Base-by-base conservation (phyloP, 2,797 vertebrate genomes). In the Amniataba percoides region DNA sequence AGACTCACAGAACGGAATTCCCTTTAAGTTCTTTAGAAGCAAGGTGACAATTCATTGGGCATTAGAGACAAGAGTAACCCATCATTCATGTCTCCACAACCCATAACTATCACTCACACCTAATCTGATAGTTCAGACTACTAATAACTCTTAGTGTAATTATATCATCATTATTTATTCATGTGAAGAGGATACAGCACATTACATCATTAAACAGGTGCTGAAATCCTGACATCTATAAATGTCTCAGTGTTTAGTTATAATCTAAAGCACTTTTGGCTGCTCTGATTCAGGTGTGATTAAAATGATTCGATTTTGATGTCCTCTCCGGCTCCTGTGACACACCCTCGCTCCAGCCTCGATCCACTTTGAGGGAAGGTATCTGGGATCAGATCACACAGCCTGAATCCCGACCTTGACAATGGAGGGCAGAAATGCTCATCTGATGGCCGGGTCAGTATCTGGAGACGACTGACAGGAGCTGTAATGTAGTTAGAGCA, bases 401-500 rank as follows among this genome's bases (percentile, higher is more conserved):
- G 53, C 51, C 84, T n/a, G 45, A 69, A 81, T 43, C 40, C 43
- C 19, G 61, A 88, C 84, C 88, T 93, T 89, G 87, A 85, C 75
- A 45, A 63, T 52, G 75, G 68, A 81, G 80, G 83, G 74, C 79
- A 82, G 73, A 71, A 71, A 84, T n/a, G 71, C 74, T 79, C 72
- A 43, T 83, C 63, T 74, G 88, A 86, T 31, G 61, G 64, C 64
- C n/a, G n/a, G 80, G 86, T 87, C 84, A 59, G 82, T 81, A 77
- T 88, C 85, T 78, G 83, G 72, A 83, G 85, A 86, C 78, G 57
- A 84, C 78, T 85, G 91, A 88, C 90, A 84, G 83, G 69, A 76
- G 71, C 82, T 69, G 77, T 86, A 87, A 91, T 91, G 89, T 86
- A 83, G 89, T 93, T 87, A 92, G 85, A 89, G 80, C 49, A 6